Percentiles rank a stretch among this genome's conserved stretches.
Conservation (phyloP, 30 jellyfish, hydroid and myxozoan genomes). For the Turritopsis dohrnii region DNA sequence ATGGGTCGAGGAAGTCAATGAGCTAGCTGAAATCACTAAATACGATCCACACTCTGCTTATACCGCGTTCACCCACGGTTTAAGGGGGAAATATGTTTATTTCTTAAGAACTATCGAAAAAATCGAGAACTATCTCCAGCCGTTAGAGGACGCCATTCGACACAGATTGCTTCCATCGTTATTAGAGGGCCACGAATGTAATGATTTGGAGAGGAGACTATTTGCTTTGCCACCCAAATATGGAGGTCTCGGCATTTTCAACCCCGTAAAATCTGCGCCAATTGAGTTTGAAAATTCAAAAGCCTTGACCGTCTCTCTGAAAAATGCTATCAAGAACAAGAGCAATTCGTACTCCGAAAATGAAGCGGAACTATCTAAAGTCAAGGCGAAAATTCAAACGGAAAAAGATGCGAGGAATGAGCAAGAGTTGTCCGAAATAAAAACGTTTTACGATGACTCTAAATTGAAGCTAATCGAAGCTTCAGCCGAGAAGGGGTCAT, state of each 20-base stretch:
- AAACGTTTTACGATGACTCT: too few species aligned
- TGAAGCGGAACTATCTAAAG: too few species aligned
- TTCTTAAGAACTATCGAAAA: not conserved
- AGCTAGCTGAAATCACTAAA: too few species aligned
- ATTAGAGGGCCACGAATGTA: not conserved
- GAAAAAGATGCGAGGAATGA: too few species aligned
- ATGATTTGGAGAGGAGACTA: too few species aligned
- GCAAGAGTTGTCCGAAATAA: too few species aligned
- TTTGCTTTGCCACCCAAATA: not conserved
- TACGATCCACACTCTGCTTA: not conserved
- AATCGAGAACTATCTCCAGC: not conserved
- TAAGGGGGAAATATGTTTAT: not conserved
- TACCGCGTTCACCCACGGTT: not conserved
- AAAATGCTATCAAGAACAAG: not conserved
- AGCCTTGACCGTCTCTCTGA: not conserved
- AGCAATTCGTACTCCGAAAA: too few species aligned
- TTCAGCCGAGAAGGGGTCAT: too few species aligned
- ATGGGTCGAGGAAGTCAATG: too few species aligned
- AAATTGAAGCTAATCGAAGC: too few species aligned
- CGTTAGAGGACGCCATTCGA: not conserved
- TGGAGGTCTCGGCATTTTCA: not conserved
- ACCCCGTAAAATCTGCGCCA: not conserved
- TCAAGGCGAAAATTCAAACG: too few species aligned
- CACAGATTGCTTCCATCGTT: not conserved
- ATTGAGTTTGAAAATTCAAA: not conserved